Percentiles rank a stretch among this genome's conserved stretches.
phyloP scores from a whole-genome alignment of 2,888 invertebrate species.

The Archips crataeganus region DNA sequence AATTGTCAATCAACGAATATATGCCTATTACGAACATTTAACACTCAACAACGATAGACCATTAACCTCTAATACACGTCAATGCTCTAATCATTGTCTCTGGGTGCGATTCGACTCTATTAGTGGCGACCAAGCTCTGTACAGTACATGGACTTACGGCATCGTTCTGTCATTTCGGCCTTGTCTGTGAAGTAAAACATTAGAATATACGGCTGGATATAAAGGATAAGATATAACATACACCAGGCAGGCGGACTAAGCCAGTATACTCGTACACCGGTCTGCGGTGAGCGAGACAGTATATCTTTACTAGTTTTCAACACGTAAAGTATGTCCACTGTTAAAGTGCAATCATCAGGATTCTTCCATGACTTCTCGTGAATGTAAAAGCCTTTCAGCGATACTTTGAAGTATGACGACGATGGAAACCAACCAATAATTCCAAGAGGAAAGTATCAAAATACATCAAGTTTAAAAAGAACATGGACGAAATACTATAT shows the following conservation, averaged over 20 bases:
- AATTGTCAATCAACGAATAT: not conserved
- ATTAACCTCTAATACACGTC: not conserved
- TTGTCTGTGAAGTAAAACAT: conserved; percentile 65
- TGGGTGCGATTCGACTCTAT: not conserved
- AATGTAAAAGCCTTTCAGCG: too few relatives aligned
- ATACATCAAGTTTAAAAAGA: too few relatives aligned
- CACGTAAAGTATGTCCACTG: not conserved
- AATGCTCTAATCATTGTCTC: not conserved
- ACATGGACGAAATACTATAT: too few relatives aligned
- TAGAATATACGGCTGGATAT: conserved; percentile 60
- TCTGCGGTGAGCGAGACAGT: conserved; percentile 7
- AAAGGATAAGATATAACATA: conserved; percentile 38
- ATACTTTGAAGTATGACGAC: too few relatives aligned
- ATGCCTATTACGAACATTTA: not conserved
- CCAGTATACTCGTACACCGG: conserved; percentile 28
- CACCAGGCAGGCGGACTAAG: conserved; percentile 27
- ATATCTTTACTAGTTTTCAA: conserved; percentile 27
- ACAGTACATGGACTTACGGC: conserved; percentile 71
- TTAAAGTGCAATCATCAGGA: too few relatives aligned
- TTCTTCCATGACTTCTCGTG: too few relatives aligned
- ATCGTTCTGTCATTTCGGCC: conserved; percentile 82
- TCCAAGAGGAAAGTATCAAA: too few relatives aligned
- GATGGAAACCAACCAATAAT: too few relatives aligned
- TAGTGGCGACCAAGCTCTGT: conserved; percentile 14
- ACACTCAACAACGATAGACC: not conserved